These are phyloP conservation scores for Rhinoptilus africanus DNA, from an alignment of 2,113 vertebrate species.

Conservation along the genomic window DNA sequence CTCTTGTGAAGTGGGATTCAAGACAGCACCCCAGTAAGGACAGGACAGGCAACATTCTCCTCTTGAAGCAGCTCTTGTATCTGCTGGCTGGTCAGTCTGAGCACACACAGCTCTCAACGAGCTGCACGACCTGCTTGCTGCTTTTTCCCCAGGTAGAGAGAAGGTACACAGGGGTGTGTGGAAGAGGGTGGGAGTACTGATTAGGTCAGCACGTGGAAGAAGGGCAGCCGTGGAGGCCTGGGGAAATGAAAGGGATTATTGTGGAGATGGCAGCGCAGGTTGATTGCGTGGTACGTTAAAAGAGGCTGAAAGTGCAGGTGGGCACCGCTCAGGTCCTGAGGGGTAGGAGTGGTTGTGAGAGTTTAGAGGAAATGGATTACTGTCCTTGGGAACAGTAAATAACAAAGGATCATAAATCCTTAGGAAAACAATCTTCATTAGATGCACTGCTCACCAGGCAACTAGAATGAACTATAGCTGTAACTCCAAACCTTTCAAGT, in stretches of 20 bases:
- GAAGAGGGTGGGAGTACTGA: not conserved
- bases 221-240: not conserved
- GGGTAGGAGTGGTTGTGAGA: not conserved
- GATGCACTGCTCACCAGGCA: not conserved
- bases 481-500: not conserved
- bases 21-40: not conserved
- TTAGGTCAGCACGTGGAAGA: not conserved
- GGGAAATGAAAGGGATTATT: not conserved
- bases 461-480: not conserved
- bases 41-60: not conserved
- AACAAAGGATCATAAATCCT: not conserved
- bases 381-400: not conserved
- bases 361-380: not conserved
- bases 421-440: not conserved
- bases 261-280: not conserved
- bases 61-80: not conserved
- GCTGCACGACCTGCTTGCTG: not conserved
- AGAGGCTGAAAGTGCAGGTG: not conserved
- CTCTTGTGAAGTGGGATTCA: not conserved
- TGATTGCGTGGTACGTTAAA: not conserved
- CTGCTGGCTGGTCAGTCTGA: not conserved
- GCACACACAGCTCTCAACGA: not conserved
- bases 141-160: not conserved
- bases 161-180: not conserved
- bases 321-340: not conserved